Evolutionary conservation across 2,113 vertebrate species (phyloP).

Genomic region (Onychostoma macrolepis): DNA sequence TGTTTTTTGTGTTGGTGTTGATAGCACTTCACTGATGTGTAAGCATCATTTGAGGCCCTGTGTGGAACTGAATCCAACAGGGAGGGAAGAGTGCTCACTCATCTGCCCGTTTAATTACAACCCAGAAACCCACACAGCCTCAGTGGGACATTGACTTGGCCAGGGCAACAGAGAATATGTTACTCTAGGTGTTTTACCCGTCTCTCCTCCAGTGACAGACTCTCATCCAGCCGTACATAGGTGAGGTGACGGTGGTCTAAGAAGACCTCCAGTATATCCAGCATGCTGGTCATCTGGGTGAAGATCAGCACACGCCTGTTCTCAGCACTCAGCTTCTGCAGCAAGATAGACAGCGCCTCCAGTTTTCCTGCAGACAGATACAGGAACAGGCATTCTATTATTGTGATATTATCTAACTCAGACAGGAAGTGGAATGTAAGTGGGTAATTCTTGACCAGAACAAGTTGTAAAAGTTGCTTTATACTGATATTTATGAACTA

Average conservation of each 20-base stretch:
- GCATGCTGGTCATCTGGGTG: conserved; percentile 85
- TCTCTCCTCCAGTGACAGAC: conserved; percentile 84
- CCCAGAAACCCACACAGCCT: conserved; percentile 53
- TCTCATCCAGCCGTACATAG: conserved; percentile 91
- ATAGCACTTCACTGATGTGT: conserved; percentile 9
- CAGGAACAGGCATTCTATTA: background rate
- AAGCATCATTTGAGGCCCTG: conserved; percentile 54
- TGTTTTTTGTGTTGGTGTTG: background rate
- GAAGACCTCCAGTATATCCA: conserved; percentile 85
- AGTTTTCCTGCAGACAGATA: conserved; percentile 83
- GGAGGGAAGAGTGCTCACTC: conserved; percentile 57
- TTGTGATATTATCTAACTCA: background rate
- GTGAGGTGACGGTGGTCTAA: conserved; percentile 87
- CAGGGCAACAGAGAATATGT: conserved; percentile 37
- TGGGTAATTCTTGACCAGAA: background rate
- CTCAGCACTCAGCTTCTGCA: conserved; percentile 89
- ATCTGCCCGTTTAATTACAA: conserved; percentile 55
- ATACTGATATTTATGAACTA: background rate
- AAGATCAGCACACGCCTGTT: conserved; percentile 91
- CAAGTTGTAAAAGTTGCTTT: background rate
- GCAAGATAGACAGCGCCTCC: conserved; percentile 90
- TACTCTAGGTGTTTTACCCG: conserved; percentile 75
- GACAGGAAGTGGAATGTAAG: background rate
- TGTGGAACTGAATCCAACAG: conserved; percentile 54
- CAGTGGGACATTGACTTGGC: conserved; percentile 26